These are phyloP conservation scores for Peromyscus aztecus DNA, from an alignment of 2,797 vertebrate species.

Conservation along the genomic window DNA sequence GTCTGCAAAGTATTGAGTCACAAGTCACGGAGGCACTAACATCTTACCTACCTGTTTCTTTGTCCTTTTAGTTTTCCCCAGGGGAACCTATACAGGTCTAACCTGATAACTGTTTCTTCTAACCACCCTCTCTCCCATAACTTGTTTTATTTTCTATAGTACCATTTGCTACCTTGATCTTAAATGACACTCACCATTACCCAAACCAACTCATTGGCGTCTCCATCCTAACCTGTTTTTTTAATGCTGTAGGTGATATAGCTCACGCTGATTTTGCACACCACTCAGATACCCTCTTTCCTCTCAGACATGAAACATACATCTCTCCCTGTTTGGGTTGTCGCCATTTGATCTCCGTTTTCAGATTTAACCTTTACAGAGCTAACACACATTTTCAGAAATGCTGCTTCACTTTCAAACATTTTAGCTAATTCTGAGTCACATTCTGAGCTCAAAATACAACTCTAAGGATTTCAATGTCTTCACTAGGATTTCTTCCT, in stretches of 20 bases:
- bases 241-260: neutral
- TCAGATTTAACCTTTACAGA: slow-evolving; percentile 10
- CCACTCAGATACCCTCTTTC: slow-evolving; percentile 2
- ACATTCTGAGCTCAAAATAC: slow-evolving; percentile 13
- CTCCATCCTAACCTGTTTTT: neutral
- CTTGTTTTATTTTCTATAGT: slow-evolving; percentile 48
- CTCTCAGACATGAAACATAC: neutral
- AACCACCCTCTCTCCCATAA: neutral
- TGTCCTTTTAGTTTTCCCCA: neutral
- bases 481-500: slow-evolving; percentile 24
- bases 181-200: neutral
- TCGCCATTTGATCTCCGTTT: neutral
- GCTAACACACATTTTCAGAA: neutral
- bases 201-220: neutral
- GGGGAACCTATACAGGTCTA: slow-evolving; percentile 37
- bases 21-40: slow-evolving; percentile 14
- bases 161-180: slow-evolving; percentile 21
- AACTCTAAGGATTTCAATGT: slow-evolving; percentile 20
- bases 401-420: slow-evolving; percentile 25
- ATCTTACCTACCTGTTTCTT: slow-evolving; percentile 17
- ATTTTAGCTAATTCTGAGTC: slow-evolving; percentile 7
- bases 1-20: neutral
- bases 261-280: slow-evolving; percentile 10
- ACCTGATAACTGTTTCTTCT: neutral
- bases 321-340: slow-evolving; percentile 17